A percentile compares a stretch with the other conserved stretches of the same genome.
These are phyloP conservation scores for Hypomesus transpacificus DNA, from an alignment of 2,113 vertebrate genomes.

Conservation along the genomic window DNA sequence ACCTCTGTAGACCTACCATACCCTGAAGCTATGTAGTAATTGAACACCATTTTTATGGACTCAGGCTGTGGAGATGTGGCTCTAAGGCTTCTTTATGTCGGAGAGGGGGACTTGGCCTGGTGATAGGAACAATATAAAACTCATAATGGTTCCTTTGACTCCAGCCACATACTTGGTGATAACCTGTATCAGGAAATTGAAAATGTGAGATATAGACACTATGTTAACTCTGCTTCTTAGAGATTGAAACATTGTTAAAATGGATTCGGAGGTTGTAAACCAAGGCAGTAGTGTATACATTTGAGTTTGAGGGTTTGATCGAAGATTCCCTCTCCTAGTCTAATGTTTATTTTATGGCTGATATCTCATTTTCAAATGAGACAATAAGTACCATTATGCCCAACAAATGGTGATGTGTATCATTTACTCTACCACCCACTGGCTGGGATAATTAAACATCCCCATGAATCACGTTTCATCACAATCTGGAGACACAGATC, in stretches of 20 bases:
- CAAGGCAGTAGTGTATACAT: too few species aligned
- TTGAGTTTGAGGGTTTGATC: too few species aligned
- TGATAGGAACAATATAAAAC: slow-evolving; percentile 7
- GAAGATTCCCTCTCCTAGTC: neutral
- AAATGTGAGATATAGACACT: neutral
- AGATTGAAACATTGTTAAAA: neutral
- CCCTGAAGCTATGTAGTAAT: slow-evolving; percentile 1
- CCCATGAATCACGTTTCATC: slow-evolving; percentile 25
- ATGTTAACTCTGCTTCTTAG: slow-evolving; percentile 3
- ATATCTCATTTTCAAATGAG: slow-evolving; percentile 30
- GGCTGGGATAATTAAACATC: neutral
- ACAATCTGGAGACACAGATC: neutral
- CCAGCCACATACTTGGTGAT: neutral
- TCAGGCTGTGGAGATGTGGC: neutral
- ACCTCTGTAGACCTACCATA: neutral
- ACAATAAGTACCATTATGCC: slow-evolving; percentile 31
- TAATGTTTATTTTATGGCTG: slow-evolving; percentile 32
- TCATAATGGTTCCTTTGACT: slow-evolving; percentile 10
- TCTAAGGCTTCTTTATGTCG: slow-evolving; percentile 3
- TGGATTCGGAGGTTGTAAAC: too few species aligned
- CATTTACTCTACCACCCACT: too few species aligned
- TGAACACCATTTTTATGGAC: slow-evolving; percentile 14
- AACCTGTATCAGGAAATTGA: slow-evolving; percentile 9
- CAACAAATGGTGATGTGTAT: slow-evolving; percentile 27
- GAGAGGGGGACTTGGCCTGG: neutral